Percentiles rank a stretch among this genome's conserved stretches.
Conservation (phyloP, 2,797 vertebrate species). For the Cirrhinus mrigala region DNA sequence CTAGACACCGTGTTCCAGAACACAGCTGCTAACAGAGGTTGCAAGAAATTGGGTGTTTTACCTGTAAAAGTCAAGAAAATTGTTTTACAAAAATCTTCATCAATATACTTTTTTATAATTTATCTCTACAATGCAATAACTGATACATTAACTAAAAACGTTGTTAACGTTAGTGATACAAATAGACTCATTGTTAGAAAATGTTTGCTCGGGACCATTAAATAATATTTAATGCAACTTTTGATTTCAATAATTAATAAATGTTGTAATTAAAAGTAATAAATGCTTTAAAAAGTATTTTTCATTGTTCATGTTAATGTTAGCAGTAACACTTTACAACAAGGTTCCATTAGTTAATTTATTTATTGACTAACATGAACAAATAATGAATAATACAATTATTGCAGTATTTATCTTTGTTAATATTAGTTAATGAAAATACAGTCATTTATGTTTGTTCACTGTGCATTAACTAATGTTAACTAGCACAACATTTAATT, state of each 20-base stretch:
- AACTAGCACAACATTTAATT: not conserved
- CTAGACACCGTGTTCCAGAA: not conserved
- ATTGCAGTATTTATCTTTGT: not conserved
- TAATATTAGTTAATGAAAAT: not conserved
- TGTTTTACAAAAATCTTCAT: not conserved
- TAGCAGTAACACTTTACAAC: not conserved
- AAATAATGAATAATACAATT: too few species aligned
- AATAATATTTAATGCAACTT: not conserved
- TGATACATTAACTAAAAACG: not conserved
- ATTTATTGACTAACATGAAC: too few species aligned
- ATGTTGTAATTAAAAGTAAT: not conserved
- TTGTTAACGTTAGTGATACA: not conserved
- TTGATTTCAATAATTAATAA: not conserved
- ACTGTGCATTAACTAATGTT: not conserved
- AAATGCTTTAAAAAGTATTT: not conserved
- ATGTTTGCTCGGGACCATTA: not conserved
- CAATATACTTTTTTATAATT: not conserved
- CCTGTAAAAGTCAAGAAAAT: not conserved
- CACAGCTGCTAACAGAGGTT: not conserved
- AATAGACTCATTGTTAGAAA: not conserved
- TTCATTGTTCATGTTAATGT: not conserved
- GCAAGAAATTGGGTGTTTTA: too few species aligned
- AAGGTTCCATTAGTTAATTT: too few species aligned
- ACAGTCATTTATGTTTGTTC: not conserved
- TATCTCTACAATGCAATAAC: not conserved